Evolutionary conservation across 2,888 invertebrate genomes (phyloP), one percentile per base, ranked within the genome.

Genomic region (Pollenia griseotomentosa): DNA sequence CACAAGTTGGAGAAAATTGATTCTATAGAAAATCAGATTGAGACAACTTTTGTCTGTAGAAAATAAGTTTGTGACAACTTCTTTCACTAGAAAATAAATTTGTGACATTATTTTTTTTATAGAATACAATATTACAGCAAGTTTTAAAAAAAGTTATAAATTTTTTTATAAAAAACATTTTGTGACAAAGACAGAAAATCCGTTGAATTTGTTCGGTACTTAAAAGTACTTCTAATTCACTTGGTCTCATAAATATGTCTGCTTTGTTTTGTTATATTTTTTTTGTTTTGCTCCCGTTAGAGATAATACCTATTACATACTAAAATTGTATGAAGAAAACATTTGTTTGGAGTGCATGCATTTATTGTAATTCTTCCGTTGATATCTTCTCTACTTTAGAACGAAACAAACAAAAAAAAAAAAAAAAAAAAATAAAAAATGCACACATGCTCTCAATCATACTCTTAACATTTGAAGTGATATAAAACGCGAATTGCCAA

Each of bases 401-500:
- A 57, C 6, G 14, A 63, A 75, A 7, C 19, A 19, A 19, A 19
- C 19, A 19, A 19, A 19, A 19, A 19, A 19, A 19, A 19, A 19
- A 73, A 46, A 59, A 11, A 8, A 2, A 19, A 19, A 19, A 19
- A 73, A 46, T 48, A 11, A 8, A 2, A 7, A 33, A 14, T 48
- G n/a, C 40, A 16, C 61, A 61, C 16, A 42, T 63, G 14, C 33
- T 6, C 23, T 6, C 2, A 23, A 12, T 19, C 55, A 19, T 33
- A 33, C 33, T 33, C 33, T 33, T 33, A 11, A 57, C 9, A 10
- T 8, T 12, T 57, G 8, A 12, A 11, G 40, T 19, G 11, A 7
- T 70, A 14, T 44, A 65, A 68, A 78, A 68, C 83, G 78, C 78
- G 71, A 81, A 71, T 80, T 71, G 53, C 63, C 71, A 80, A 80